Evolutionary conservation across 2,888 invertebrate genomes (phyloP).

Genomic region (Apomyelois bistriatella): DNA sequence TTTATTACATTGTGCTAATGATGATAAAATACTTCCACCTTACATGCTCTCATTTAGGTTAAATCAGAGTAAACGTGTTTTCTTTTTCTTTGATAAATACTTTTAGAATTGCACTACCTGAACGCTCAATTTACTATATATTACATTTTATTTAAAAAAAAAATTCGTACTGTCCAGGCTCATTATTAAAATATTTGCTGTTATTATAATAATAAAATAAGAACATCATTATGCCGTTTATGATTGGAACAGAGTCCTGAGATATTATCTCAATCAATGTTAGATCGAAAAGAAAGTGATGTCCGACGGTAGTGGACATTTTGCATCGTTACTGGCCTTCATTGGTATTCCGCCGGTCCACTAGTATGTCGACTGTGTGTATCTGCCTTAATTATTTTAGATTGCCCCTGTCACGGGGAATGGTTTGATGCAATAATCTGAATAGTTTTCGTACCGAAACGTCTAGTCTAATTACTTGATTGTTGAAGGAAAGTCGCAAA

Average conservation of each 20-base stretch:
- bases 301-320: constrained; percentile 11
- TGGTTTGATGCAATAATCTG: constrained; percentile 50
- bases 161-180: too few species aligned
- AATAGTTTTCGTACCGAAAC: constrained; percentile 8
- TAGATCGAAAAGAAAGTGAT: constrained; percentile 18
- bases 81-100: too few species aligned
- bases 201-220: too few species aligned
- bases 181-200: too few species aligned
- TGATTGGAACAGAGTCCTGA: background rate
- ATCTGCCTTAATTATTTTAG: constrained; percentile 44
- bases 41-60: too few species aligned
- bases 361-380: background rate
- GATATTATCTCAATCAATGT: constrained; percentile 1
- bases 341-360: constrained; percentile 28
- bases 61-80: too few species aligned
- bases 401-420: constrained; percentile 35
- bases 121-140: too few species aligned
- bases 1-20: too few species aligned
- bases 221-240: too few species aligned
- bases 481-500: background rate
- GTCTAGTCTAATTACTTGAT: background rate
- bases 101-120: too few species aligned
- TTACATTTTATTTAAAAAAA: too few species aligned
- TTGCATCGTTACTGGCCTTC: constrained; percentile 18
- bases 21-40: too few species aligned